Conservation (phyloP, 2,113 vertebrate genomes). For the Chaetops frenatus region DNA sequence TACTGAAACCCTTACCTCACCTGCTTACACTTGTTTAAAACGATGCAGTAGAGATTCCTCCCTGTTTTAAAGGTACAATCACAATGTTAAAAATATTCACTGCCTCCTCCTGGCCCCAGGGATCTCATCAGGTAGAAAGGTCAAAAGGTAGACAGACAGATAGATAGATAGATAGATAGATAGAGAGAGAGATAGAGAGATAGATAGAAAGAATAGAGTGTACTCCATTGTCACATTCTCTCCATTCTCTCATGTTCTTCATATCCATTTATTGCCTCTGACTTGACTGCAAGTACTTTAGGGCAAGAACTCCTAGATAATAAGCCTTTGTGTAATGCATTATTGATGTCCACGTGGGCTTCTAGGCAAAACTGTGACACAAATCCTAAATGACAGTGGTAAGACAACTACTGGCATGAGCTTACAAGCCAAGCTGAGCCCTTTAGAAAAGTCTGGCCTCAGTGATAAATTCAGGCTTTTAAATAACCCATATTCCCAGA, state of each 20-base stretch:
- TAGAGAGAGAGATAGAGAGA: accelerated
- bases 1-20: background rate
- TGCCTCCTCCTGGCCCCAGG: background rate
- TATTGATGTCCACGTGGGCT: background rate
- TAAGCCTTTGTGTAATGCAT: background rate
- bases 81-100: background rate
- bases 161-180: background rate
- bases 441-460: conserved; percentile 5
- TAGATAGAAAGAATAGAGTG: accelerated
- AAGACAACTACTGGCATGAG: conserved; percentile 17
- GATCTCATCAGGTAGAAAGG: background rate
- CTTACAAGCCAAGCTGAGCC: conserved; percentile 26
- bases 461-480: conserved; percentile 31
- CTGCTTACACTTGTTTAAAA: background rate
- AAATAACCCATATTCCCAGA: conserved; percentile 22
- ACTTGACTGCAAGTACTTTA: background rate
- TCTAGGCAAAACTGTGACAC: conserved; percentile 7
- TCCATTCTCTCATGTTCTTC: background rate
- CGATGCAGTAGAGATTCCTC: background rate
- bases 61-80: background rate
- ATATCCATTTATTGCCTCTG: background rate
- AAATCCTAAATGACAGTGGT: conserved; percentile 31
- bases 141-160: background rate
- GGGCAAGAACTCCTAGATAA: background rate
- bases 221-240: background rate